phyloP scores from a whole-genome alignment of 2,113 vertebrate genomes.

The Mesocricetus auratus region DNA sequence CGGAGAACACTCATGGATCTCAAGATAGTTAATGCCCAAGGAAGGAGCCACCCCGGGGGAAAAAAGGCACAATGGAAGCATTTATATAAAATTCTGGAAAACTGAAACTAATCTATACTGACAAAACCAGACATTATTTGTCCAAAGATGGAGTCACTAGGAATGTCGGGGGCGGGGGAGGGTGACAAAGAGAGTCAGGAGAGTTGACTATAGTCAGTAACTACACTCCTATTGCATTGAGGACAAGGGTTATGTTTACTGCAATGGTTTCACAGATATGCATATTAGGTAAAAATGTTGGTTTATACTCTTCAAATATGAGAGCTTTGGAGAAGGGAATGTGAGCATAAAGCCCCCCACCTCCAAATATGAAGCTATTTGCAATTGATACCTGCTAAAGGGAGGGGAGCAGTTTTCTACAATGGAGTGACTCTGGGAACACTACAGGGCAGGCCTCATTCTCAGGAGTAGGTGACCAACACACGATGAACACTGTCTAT shows the following conservation, averaged over 20 bases:
- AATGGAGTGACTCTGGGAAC: background rate
- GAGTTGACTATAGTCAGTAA: fast-evolving
- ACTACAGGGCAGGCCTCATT: background rate
- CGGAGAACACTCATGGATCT: background rate
- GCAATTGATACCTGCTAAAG: background rate
- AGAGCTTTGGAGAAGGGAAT: background rate
- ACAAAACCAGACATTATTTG: background rate
- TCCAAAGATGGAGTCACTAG: background rate
- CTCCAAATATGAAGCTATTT: background rate
- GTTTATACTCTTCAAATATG: background rate
- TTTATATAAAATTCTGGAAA: background rate
- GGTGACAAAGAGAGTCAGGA: background rate
- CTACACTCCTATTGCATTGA: background rate
- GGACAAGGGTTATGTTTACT: background rate
- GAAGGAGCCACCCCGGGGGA: background rate
- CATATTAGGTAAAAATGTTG: background rate
- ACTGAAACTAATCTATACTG: background rate
- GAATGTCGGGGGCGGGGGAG: background rate
- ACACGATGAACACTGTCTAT: background rate
- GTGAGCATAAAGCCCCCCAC: background rate
- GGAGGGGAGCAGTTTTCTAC: background rate
- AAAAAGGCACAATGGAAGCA: background rate
- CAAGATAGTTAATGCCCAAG: background rate
- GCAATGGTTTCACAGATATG: background rate
- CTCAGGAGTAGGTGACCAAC: background rate